These are phyloP conservation scores for Mustelus asterias DNA, from an alignment of 2,113 vertebrate species.

Conservation along the genomic window DNA sequence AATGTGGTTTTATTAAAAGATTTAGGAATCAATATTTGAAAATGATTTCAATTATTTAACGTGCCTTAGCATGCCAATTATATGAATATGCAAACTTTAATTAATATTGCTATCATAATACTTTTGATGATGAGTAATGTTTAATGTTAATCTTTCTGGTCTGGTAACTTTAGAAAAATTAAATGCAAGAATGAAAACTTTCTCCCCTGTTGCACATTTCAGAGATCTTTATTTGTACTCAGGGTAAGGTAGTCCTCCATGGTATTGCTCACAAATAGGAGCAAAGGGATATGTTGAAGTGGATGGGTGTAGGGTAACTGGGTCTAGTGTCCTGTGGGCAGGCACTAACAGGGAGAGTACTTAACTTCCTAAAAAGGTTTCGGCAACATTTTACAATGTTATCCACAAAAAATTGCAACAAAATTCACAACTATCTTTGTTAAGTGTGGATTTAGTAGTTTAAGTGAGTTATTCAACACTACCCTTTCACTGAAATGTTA, in stretches of 20 bases:
- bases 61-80: neutral
- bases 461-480: too few relatives aligned
- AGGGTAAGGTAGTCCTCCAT: neutral
- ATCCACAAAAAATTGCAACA: neutral
- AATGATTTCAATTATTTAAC: neutral
- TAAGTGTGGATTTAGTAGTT: neutral
- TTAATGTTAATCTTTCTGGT: neutral
- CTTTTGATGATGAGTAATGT: neutral
- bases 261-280: neutral
- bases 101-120: neutral
- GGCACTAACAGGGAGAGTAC: neutral
- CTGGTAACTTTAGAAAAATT: neutral
- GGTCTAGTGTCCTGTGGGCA: neutral
- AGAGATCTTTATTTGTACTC: neutral
- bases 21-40: constrained; percentile 16
- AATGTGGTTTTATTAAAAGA: neutral
- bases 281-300: neutral
- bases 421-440: neutral
- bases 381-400: neutral
- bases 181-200: neutral
- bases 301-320: too few relatives aligned
- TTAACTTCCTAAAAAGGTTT: neutral
- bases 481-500: too few relatives aligned
- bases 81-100: neutral
- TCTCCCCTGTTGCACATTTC: neutral